phyloP scores from a whole-genome alignment of 2,113 vertebrate genomes.

The Saimiri boliviensis region DNA sequence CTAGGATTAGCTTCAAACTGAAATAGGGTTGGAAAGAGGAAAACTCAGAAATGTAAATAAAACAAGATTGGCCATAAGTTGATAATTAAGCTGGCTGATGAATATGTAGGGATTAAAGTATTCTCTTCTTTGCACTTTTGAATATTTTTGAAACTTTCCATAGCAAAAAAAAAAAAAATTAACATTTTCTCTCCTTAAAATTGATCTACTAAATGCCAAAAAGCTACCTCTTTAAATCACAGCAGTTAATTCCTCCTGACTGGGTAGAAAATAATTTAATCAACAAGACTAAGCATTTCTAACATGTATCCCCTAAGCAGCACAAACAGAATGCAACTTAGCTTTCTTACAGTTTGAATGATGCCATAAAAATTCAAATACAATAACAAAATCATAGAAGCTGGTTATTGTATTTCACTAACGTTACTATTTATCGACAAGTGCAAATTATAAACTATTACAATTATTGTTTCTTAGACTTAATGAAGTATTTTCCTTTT shows the following conservation, averaged over 20 bases:
- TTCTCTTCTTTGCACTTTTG: not conserved
- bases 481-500: constrained; percentile 78
- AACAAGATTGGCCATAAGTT: not conserved
- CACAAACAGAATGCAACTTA: constrained; percentile 46
- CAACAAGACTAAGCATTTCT: constrained; percentile 78
- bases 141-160: constrained; percentile 16
- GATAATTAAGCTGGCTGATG: not conserved
- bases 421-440: constrained; percentile 81
- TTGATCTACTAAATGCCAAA: constrained; percentile 77
- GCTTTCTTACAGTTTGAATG: constrained; percentile 26
- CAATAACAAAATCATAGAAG: constrained; percentile 80
- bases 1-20: not conserved
- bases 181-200: constrained; percentile 74
- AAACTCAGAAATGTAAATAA: not conserved
- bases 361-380: constrained; percentile 82
- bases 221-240: constrained; percentile 79
- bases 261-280: constrained; percentile 83
- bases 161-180: not conserved
- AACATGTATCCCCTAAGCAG: constrained; percentile 69
- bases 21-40: not conserved
- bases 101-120: not conserved
- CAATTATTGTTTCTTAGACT: constrained; percentile 76
- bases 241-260: constrained; percentile 81
- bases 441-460: constrained; percentile 78
- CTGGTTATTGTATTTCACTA: constrained; percentile 71